Evolutionary conservation across 2,113 vertebrate genomes (phyloP).

Genomic region (Actenoides hombroni): DNA sequence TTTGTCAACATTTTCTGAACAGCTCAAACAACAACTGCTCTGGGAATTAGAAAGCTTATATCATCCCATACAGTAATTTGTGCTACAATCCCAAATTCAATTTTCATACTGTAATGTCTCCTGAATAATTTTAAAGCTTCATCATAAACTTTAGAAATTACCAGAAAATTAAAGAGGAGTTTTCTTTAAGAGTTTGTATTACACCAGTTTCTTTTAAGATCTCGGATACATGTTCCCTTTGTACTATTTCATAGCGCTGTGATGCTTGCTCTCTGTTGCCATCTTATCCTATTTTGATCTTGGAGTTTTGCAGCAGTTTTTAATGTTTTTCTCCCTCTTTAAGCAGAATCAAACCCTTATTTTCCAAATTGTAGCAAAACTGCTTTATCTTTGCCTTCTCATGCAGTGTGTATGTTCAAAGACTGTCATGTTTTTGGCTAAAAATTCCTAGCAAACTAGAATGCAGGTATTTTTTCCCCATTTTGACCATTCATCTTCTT

Average conservation of each 20-base stretch:
- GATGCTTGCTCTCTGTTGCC: background rate
- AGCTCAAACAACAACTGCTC: background rate
- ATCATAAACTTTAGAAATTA: background rate
- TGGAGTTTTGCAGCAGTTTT: background rate
- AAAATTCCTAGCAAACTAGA: background rate
- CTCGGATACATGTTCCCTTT: background rate
- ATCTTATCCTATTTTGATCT: background rate
- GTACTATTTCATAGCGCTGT: background rate
- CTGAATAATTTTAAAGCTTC: background rate
- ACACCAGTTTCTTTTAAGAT: background rate
- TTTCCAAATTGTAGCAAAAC: background rate
- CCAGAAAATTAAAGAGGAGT: background rate
- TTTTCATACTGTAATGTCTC: background rate
- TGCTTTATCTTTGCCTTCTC: background rate
- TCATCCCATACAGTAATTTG: background rate
- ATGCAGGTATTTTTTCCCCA: background rate
- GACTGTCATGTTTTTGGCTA: background rate
- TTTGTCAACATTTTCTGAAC: background rate
- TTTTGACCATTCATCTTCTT: constrained; percentile 9
- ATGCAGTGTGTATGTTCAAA: background rate
- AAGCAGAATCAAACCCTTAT: background rate
- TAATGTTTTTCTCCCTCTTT: background rate
- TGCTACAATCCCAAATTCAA: background rate
- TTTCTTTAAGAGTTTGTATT: background rate
- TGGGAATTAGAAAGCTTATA: background rate